Base-by-base conservation (phyloP, 2,888 invertebrate genomes). In the Alloscopus bannaensis region DNA sequence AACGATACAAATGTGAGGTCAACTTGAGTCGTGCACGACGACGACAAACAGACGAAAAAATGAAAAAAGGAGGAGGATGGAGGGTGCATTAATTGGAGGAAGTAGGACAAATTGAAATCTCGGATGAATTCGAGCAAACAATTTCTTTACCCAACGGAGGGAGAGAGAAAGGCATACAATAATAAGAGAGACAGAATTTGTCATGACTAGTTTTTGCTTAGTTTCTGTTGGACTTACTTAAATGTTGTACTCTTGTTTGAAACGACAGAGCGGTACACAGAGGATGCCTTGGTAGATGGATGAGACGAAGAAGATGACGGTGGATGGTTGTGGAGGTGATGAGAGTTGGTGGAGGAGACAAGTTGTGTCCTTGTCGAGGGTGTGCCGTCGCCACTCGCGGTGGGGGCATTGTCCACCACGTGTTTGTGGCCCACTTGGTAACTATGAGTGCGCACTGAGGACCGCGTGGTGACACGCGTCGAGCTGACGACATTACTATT, bases 201-300 rank as follows among this genome's bases (percentile, higher is more conserved):
- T 66, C 36, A 72, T 64, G 64, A 55, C 28, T 50, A 29, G 62
- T 40, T 22, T 36, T 40, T 6, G 2, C 36, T 31, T 29, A n/a
- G 4, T 28, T 13, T 28, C 26, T 50, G 50, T 31, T 31, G 20
- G 29, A 81, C 82, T 84, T 84, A 82, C 81, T 85, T 84, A 59
- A 76, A 83, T 59, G 80, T 70, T 60, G 83, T 70, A 79, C 80
- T 78, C 77, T 82, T 85, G 82, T 81, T 84, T 77, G 81, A 76
- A 66, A 84, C 73, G 36, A 83, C 76, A 75, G 85, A 84, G 47
- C 84, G 85, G 80, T 81, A 84, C 13, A 84, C 76, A 72, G 83
- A 66, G 18, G 84, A 82, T 62, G 81, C 75, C 79, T 82, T 83
- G 52, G 82, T 66, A 70, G 83, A 70, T 73, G 81, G 81, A 55